These are phyloP conservation scores for Barnardius zonarius DNA, from an alignment of 2,113 vertebrate genomes.

Conservation along the genomic window DNA sequence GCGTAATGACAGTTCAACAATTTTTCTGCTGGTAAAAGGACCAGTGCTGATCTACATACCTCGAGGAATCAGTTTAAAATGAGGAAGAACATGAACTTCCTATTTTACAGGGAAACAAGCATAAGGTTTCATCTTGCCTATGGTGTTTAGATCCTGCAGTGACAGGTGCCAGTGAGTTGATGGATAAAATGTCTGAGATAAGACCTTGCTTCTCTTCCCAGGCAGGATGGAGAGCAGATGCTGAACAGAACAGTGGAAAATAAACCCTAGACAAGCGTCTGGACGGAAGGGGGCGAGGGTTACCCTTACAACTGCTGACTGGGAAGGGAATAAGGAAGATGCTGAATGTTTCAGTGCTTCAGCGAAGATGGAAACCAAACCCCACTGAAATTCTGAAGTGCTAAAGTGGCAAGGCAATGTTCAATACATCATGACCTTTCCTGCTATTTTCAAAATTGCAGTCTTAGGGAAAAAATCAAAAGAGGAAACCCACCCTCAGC, in stretches of 20 bases:
- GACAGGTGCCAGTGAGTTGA: conserved; percentile 6
- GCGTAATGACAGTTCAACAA: not conserved
- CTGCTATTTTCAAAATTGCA: conserved; percentile 22
- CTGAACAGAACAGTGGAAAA: not conserved
- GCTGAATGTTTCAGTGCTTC: not conserved
- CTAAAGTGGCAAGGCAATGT: not conserved
- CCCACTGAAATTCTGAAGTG: not conserved
- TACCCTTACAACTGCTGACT: not conserved
- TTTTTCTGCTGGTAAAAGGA: not conserved
- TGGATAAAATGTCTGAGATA: not conserved
- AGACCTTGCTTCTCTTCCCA: not conserved
- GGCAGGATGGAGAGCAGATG: not conserved
- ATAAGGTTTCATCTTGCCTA: not conserved
- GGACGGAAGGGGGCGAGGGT: conserved; percentile 37
- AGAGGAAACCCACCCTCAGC: not conserved
- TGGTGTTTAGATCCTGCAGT: not conserved
- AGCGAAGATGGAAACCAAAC: not conserved
- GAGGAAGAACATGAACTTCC: not conserved
- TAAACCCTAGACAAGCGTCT: not conserved
- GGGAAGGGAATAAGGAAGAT: not conserved
- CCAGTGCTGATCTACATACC: not conserved
- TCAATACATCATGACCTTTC: not conserved
- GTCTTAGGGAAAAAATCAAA: not conserved
- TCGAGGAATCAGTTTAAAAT: not conserved
- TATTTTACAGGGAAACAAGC: not conserved